Percentiles rank a stretch among this genome's conserved stretches.
These are phyloP conservation scores for Stomorhina lunata DNA, from an alignment of 2,888 invertebrate genomes.

Conservation along the genomic window DNA sequence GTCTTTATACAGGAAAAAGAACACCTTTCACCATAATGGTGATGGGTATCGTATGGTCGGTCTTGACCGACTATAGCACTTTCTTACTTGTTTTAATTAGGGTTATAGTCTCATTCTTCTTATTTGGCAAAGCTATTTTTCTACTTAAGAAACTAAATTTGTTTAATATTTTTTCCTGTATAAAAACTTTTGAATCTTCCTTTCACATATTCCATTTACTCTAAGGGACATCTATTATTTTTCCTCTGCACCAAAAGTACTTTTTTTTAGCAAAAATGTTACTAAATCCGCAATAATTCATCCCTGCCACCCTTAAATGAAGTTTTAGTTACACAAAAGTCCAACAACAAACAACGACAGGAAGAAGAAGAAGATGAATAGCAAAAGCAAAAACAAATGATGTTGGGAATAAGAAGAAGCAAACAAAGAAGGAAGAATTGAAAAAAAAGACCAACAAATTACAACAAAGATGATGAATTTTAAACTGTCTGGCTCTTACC, in stretches of 20 bases:
- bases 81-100: too few species aligned
- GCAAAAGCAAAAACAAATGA: neutral
- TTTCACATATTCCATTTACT: too few species aligned
- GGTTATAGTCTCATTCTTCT: too few species aligned
- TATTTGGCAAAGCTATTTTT: too few species aligned
- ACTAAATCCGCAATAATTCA: conserved; percentile 48
- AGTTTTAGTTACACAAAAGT: conserved; percentile 46
- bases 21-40: too few species aligned
- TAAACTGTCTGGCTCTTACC: conserved; percentile 57
- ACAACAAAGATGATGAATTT: conserved; percentile 52
- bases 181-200: too few species aligned
- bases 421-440: conserved; percentile 11
- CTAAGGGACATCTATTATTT: too few species aligned
- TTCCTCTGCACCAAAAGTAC: conserved; percentile 25
- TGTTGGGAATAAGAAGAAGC: conserved; percentile 9
- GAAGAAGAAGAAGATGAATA: conserved; percentile 13
- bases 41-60: too few species aligned
- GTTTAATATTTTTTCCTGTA: too few species aligned
- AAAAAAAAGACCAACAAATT: conserved; percentile 27
- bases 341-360: conserved; percentile 8
- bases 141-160: too few species aligned
- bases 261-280: conserved; percentile 7
- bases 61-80: too few species aligned
- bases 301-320: conserved; percentile 54
- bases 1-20: too few species aligned